phyloP scores from a whole-genome alignment of 2,797 vertebrate genomes.

The Sciurus vulgaris region DNA sequence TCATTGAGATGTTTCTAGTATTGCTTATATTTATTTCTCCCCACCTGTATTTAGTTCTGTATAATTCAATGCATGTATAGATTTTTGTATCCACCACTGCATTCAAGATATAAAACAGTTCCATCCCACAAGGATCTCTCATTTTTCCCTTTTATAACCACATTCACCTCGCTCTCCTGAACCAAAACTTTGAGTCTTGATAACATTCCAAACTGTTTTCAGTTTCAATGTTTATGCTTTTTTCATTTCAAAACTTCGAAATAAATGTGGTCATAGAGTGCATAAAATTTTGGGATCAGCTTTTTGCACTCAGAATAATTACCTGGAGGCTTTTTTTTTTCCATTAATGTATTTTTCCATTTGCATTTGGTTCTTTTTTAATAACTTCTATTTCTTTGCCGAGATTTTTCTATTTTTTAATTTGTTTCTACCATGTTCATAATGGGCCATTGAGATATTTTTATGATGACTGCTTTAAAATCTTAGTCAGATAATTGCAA shows the following conservation, averaged over 20 bases:
- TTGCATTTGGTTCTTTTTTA: slow-evolving; percentile 56
- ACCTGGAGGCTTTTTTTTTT: slow-evolving; percentile 8
- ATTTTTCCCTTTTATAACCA: slow-evolving; percentile 10
- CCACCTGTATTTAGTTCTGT: neutral
- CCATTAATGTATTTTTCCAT: slow-evolving; percentile 37
- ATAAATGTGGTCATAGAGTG: slow-evolving; percentile 33
- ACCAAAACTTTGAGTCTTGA: slow-evolving; percentile 5
- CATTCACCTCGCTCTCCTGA: neutral
- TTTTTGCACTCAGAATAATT: slow-evolving; percentile 56
- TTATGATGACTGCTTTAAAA: slow-evolving; percentile 58
- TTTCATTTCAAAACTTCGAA: slow-evolving; percentile 50
- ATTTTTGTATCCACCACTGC: neutral
- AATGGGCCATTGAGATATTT: slow-evolving; percentile 50
- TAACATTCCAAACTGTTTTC: neutral
- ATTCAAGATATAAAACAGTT: slow-evolving; percentile 11
- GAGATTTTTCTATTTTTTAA: slow-evolving; percentile 38
- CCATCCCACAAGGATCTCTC: neutral
- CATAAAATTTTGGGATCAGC: neutral
- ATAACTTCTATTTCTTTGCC: slow-evolving; percentile 43
- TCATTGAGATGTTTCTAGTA: slow-evolving; percentile 11
- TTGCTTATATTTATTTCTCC: neutral
- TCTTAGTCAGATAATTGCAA: slow-evolving; percentile 56
- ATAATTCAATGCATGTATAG: neutral
- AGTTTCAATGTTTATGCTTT: neutral
- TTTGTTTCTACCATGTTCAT: slow-evolving; percentile 47